phyloP scores from a whole-genome alignment of 2,888 invertebrate genomes.

The Meteorus cinctellus region DNA sequence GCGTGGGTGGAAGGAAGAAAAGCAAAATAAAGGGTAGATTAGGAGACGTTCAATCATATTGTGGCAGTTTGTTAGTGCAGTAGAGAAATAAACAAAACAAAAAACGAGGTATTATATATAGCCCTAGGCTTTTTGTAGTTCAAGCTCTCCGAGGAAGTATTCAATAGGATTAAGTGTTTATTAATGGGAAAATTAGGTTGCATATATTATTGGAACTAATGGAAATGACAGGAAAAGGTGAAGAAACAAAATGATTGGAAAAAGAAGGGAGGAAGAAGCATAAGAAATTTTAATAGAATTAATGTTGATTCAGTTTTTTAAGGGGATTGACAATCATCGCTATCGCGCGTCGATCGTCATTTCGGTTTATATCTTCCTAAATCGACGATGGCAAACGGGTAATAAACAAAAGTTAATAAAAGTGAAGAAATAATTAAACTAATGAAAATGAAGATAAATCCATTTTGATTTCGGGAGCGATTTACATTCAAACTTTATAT shows the following conservation, averaged over 20 bases:
- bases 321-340: constrained; percentile 43
- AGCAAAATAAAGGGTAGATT: neutral
- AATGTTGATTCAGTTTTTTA: constrained; percentile 31
- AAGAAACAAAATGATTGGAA: constrained; percentile 4
- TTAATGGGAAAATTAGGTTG: constrained; percentile 29
- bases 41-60: constrained; percentile 14
- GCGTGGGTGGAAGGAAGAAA: neutral
- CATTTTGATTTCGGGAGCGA: constrained; percentile 35
- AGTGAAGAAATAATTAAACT: constrained; percentile 9
- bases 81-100: neutral
- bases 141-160: constrained; percentile 31
- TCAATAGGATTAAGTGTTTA: constrained; percentile 38
- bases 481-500: constrained; percentile 36
- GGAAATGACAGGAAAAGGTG: constrained; percentile 4
- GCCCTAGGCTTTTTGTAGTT: constrained; percentile 40
- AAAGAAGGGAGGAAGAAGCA: constrained; percentile 14
- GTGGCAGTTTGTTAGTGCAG: neutral
- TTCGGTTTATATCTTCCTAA: constrained; percentile 26
- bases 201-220: constrained; percentile 19
- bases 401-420: constrained; percentile 14
- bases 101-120: constrained; percentile 23
- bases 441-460: constrained; percentile 16
- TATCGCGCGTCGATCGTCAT: constrained; percentile 29
- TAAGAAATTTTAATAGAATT: constrained; percentile 29
- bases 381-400: constrained; percentile 44